Conservation (phyloP, 2,113 vertebrate genomes). For the Petroica traversi region DNA sequence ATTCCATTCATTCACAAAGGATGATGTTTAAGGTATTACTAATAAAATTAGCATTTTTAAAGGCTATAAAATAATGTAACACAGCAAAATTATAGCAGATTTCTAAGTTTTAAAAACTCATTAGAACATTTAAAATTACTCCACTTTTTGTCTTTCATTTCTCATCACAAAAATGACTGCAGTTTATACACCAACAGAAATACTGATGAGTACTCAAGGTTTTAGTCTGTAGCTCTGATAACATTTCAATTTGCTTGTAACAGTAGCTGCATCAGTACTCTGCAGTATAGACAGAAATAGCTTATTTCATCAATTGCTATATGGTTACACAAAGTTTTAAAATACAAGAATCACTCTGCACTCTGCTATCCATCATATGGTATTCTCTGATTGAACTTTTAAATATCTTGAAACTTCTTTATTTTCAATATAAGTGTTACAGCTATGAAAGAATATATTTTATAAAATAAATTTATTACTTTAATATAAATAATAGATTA, state of each 20-base stretch:
- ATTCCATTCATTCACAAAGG: constrained; percentile 44
- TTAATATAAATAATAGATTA: background rate
- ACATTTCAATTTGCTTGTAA: background rate
- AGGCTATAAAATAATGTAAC: constrained; percentile 36
- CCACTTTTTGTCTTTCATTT: constrained; percentile 40
- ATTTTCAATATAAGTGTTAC: background rate
- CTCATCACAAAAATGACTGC: background rate
- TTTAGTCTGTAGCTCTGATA: background rate
- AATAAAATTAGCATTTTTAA: constrained; percentile 52
- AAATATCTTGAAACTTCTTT: background rate
- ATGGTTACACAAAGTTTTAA: background rate
- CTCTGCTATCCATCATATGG: background rate
- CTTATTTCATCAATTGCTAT: background rate
- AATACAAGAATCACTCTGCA: background rate
- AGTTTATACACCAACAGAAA: constrained; percentile 18
- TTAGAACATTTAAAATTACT: constrained; percentile 22
- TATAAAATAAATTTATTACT: background rate
- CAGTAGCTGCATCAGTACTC: background rate
- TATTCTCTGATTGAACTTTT: background rate
- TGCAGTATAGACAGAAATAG: background rate
- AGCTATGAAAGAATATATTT: background rate
- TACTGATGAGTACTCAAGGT: background rate
- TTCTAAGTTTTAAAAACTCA: constrained; percentile 43
- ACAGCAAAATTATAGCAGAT: constrained; percentile 52
- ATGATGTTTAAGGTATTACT: constrained; percentile 25